Evolutionary conservation across 2,888 invertebrate genomes (phyloP).

Genomic region (Ligdia adustata): DNA sequence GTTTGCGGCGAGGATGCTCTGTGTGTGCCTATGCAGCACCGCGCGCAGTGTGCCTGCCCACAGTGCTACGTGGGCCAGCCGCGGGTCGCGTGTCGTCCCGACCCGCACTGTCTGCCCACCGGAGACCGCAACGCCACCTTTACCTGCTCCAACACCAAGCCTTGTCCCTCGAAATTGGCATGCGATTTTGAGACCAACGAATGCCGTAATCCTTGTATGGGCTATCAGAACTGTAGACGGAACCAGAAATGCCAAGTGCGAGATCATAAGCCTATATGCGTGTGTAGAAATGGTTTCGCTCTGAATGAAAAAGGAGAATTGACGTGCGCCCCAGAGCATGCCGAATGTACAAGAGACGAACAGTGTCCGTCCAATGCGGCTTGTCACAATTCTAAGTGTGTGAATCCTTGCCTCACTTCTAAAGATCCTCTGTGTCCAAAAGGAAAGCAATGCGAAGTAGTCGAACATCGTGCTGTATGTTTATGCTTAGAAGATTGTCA

Average conservation of each 20-base stretch:
- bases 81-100: constrained; percentile 90
- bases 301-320: constrained; percentile 94
- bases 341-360: constrained; percentile 91
- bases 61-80: constrained; percentile 94
- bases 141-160: constrained; percentile 86
- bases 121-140: constrained; percentile 84
- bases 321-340: constrained; percentile 92
- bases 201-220: constrained; percentile 92
- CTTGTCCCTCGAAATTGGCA: constrained; percentile 90
- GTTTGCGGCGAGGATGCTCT: constrained; percentile 95
- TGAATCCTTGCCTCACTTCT: constrained; percentile 91
- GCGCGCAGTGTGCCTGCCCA: constrained; percentile 94
- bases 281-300: constrained; percentile 94
- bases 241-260: constrained; percentile 95
- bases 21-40: constrained; percentile 93
- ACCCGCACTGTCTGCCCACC: constrained; percentile 89
- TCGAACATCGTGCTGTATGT: constrained; percentile 94
- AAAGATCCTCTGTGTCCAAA: constrained; percentile 88
- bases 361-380: constrained; percentile 94
- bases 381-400: constrained; percentile 92
- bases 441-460: constrained; percentile 94
- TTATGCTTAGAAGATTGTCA: constrained; percentile 94
- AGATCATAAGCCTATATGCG: constrained; percentile 92
- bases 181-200: constrained; percentile 88
- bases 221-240: constrained; percentile 88